Evolutionary conservation across 2,888 invertebrate genomes (phyloP), one percentile per base, ranked within the genome.

Genomic region (Nasonia oneida): DNA sequence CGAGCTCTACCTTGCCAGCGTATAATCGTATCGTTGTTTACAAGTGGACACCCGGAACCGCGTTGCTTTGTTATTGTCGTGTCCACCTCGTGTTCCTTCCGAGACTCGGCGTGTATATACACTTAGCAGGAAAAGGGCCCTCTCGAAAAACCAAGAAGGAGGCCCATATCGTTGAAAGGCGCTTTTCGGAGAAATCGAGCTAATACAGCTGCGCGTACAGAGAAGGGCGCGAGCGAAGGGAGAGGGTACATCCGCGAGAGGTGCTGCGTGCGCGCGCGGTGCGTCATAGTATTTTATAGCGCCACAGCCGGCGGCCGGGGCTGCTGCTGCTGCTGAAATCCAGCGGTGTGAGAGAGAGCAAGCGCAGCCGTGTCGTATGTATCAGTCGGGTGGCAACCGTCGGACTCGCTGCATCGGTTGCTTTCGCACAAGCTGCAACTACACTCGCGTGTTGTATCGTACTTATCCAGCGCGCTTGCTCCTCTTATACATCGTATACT

Each of bases 321-420:
- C 67, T 33, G 42, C 50, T 5, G 57, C 57, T 61, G 53, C 15
- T 18, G 57, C 57, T 10, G 33, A 39, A 42, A 39, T n/a, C 73
- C 39, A 39, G 23, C 42, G 33, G 8, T n/a, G 23, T 23, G 64
- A n/a, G 33, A 74, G 29, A 70, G 81, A 83, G 83, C 84, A 85
- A 87, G 88, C 74, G 83, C 70, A 23, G 84, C 79, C 79, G 79
- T 64, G 67, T 33, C 37, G 85, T 89, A 53, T 23, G 79, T 88
- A 88, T 90, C 92, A 93, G 93, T 93, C 91, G 93, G 92, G 91
- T 93, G 92, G 93, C 91, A 92, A 93, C 92, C 90, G 90, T 91
- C 90, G 90, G 80, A 81, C 82, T 81, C 83, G 81, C 80, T 71
- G 81, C 86, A 86, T 81, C 73, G 74, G 83, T 87, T 83, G 87